Evolutionary conservation across 2,797 vertebrate genomes (phyloP).

Genomic region (Sebastes elongatus): DNA sequence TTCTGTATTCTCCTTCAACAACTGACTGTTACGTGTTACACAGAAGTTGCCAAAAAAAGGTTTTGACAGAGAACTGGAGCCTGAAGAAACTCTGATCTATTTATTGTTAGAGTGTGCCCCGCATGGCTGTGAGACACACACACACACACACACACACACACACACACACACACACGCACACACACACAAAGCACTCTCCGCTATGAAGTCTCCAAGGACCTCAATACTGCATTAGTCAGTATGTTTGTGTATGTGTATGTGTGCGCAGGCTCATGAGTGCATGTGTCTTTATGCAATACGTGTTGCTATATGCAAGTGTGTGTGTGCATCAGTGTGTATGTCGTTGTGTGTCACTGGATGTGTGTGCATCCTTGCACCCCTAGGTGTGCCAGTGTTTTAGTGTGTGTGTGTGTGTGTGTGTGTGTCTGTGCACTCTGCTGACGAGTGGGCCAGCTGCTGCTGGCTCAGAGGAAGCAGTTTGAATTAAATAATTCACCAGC

Average conservation of each 20-base stretch:
- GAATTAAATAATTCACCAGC: conserved; percentile 76
- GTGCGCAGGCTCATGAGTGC: neutral
- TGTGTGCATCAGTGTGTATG: neutral
- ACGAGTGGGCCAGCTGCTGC: conserved; percentile 48
- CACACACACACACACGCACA: neutral
- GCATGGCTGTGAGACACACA: neutral
- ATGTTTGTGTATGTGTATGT: conserved; percentile 8
- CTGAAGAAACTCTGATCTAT: neutral
- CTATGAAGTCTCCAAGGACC: neutral
- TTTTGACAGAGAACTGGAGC: neutral
- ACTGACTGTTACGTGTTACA: neutral
- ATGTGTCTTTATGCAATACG: neutral
- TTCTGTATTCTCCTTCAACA: neutral
- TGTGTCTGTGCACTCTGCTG: conserved; percentile 13
- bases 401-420: neutral
- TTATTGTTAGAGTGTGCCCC: neutral
- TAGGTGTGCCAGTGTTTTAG: neutral
- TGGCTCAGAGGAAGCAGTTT: conserved; percentile 55
- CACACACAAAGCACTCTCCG: neutral
- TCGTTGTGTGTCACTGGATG: neutral
- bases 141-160: neutral
- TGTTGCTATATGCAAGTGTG: neutral
- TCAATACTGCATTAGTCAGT: conserved; percentile 21
- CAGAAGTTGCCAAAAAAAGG: neutral
- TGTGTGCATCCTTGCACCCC: neutral